A percentile compares a stretch with the other conserved stretches of the same genome.
Conservation (phyloP, 2,797 vertebrate genomes). For the Sebastes kiyomatsui region DNA sequence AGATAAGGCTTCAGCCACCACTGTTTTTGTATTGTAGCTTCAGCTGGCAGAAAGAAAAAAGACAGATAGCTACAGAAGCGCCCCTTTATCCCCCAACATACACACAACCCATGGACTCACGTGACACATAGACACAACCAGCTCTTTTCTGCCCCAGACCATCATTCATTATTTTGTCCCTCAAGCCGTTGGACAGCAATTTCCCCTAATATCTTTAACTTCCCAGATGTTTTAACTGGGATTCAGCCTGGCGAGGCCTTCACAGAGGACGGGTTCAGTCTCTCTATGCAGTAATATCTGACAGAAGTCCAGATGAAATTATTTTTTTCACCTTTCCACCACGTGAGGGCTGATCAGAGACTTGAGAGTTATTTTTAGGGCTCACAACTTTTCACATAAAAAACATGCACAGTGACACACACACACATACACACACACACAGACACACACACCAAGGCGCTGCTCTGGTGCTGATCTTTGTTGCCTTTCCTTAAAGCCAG, state of each 20-base stretch:
- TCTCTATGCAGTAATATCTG: conserved; percentile 11
- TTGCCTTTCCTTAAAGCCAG: conserved; percentile 99
- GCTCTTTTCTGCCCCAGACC: conserved; percentile 1
- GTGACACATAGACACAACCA: background rate
- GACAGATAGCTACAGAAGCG: conserved; percentile 64
- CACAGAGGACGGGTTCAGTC: background rate
- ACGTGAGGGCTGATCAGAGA: conserved; percentile 28
- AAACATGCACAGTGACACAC: conserved; percentile 17
- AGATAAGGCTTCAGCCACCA: background rate
- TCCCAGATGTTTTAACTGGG: conserved; percentile 16
- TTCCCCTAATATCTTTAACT: conserved; percentile 12
- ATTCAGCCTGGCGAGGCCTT: conserved; percentile 19
- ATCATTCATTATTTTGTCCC: conserved; percentile 31
- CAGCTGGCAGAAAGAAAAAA: conserved; percentile 71
- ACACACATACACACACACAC: background rate
- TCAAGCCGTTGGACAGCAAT: background rate
- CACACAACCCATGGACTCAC: conserved; percentile 21
- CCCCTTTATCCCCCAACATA: background rate
- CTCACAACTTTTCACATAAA: conserved; percentile 4
- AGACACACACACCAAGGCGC: conserved; percentile 52
- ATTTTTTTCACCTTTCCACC: conserved; percentile 7
- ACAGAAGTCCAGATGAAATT: conserved; percentile 19
- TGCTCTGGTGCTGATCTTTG: conserved; percentile 98
- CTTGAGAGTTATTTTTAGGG: conserved; percentile 2
- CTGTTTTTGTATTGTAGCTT: conserved; percentile 27